Evolutionary conservation across 2,888 invertebrate genomes (phyloP), one percentile per base, ranked within the genome.

Genomic region (Drosophila kambysellisi): DNA sequence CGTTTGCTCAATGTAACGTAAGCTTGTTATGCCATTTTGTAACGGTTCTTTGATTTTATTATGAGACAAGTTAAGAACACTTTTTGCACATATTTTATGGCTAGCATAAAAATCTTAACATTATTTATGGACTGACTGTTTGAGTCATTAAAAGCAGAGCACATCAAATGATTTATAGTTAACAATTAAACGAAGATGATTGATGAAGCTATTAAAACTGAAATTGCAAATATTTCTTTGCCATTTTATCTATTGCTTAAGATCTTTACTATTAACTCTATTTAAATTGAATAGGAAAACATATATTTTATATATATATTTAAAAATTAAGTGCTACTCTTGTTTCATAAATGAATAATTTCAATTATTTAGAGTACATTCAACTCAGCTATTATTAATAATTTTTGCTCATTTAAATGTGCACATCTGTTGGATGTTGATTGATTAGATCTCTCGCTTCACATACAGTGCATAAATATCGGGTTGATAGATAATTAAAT

Each of bases 401-500:
- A 39, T 67, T 51, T 46, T 17, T 37, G 58, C 32, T 59, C 74
- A 67, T 71, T 83, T 83, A 83, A 85, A 80, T 83, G 74, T 82
- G 68, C 62, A 56, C 67, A 67, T 46, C 52, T 61, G 50, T 66
- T 53, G 62, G 48, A 43, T 64, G 48, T 52, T 41, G 9, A 25
- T 41, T 29, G 56, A 76, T 76, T 62, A 53, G 57, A 54, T 50
- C 60, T 60, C 52, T 69, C 70, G 70, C 61, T 59, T 65, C 61
- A 61, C 57, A 62, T 33, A 41, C 30, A n/a, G 25, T 20, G 12
- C n/a, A 52, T 33, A 33, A 50, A 50, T 29, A 29, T 25, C 17
- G 29, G 5, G 17, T 29, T 52, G 33, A 43, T 33, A 46, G 7
- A 37, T 17, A 32, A 51, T 43, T 8, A 30, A 43, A 20, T 41